phyloP scores from a whole-genome alignment of 2,888 invertebrate genomes.

The Plutella xylostella region DNA sequence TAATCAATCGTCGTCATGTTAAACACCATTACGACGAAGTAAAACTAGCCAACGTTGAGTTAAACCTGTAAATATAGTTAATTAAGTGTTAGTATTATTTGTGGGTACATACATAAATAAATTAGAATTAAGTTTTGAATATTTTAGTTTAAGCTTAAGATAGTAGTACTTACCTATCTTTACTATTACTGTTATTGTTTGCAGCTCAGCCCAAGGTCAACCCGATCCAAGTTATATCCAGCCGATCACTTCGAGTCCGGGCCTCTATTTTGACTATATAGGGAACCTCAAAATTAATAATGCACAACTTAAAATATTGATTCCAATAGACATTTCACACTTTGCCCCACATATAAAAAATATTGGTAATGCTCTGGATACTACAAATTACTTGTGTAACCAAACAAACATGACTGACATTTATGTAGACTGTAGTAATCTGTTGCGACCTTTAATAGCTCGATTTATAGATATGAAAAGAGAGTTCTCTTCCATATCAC shows the following conservation, averaged over 20 bases:
- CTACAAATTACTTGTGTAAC: slow-evolving; percentile 11
- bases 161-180: background rate
- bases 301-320: slow-evolving; percentile 12
- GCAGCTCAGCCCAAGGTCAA: background rate
- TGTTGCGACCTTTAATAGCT: slow-evolving; percentile 10
- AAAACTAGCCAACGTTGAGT: slow-evolving; percentile 8
- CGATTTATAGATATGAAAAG: slow-evolving; percentile 9
- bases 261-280: slow-evolving; percentile 20
- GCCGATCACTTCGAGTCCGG: too few species aligned
- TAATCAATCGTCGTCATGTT: slow-evolving; percentile 19
- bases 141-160: background rate
- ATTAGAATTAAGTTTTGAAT: background rate
- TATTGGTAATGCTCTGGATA: slow-evolving; percentile 15
- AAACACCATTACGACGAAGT: slow-evolving; percentile 18
- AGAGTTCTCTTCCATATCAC: slow-evolving; percentile 17
- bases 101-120: slow-evolving; percentile 7
- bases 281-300: slow-evolving; percentile 16
- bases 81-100: background rate
- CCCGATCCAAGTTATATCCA: slow-evolving; percentile 17
- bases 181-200: background rate
- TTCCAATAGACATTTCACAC: slow-evolving; percentile 17
- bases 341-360: slow-evolving; percentile 18
- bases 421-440: slow-evolving; percentile 10
- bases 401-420: slow-evolving; percentile 8
- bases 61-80: slow-evolving; percentile 1